phyloP scores from a whole-genome alignment of 2,113 vertebrate species.

The Protobothrops mucrosquamatus region DNA sequence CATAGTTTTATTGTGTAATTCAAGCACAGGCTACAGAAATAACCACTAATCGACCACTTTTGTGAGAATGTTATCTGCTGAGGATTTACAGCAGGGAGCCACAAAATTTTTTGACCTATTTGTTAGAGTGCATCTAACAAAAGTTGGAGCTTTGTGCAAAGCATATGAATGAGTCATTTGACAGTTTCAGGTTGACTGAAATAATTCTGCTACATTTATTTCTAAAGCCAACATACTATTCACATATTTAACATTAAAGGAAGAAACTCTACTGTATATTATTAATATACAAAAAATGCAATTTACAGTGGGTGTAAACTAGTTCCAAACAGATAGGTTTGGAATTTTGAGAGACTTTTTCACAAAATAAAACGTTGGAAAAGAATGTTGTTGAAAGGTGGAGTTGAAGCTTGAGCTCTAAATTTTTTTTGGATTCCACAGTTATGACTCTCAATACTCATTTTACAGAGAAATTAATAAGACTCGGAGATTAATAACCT shows the following conservation, averaged over 20 bases:
- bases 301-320: neutral
- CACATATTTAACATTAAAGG: conserved; percentile 45
- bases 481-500: neutral
- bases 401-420: neutral
- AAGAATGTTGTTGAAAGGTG: neutral
- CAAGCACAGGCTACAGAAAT: conserved; percentile 8
- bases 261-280: conserved; percentile 38
- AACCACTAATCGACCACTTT: neutral
- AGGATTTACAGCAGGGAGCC: conserved; percentile 32
- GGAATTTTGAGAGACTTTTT: neutral
- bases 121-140: conserved; percentile 53
- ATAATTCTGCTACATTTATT: conserved; percentile 66
- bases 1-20: conserved; percentile 8
- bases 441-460: neutral
- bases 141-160: conserved; percentile 55
- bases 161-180: conserved; percentile 70
- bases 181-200: conserved; percentile 72
- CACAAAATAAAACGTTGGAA: neutral
- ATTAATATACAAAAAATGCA: conserved; percentile 10
- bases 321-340: neutral
- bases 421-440: neutral
- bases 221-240: conserved; percentile 63
- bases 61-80: conserved; percentile 4
- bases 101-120: conserved; percentile 32
- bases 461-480: neutral